phyloP scores from a whole-genome alignment of 2,113 vertebrate species.

The Ibidorhyncha struthersii region DNA sequence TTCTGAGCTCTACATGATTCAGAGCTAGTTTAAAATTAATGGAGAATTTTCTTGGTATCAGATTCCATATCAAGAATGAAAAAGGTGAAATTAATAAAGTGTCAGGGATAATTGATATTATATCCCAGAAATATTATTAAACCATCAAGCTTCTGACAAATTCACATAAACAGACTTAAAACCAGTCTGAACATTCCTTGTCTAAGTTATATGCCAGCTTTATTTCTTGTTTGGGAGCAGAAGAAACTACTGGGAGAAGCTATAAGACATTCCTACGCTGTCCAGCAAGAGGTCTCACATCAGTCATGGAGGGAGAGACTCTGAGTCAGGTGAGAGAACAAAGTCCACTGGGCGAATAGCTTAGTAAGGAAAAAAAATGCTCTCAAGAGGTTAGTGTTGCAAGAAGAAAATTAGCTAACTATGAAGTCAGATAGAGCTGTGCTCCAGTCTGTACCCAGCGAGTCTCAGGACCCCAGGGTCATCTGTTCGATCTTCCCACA shows the following conservation, averaged over 20 bases:
- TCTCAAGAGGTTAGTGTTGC: not conserved
- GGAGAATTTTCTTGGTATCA: not conserved
- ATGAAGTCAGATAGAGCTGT: not conserved
- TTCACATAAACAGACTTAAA: not conserved
- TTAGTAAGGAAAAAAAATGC: not conserved
- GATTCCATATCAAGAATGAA: not conserved
- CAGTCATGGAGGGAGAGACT: not conserved
- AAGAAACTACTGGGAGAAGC: not conserved
- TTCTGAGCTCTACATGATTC: not conserved
- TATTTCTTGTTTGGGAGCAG: not conserved
- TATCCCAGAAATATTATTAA: slow-evolving; percentile 1
- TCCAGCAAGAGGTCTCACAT: not conserved
- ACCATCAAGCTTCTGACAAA: not conserved
- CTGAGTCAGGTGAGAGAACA: not conserved
- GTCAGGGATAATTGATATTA: not conserved
- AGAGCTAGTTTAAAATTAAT: slow-evolving; percentile 5
- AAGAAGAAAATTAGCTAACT: not conserved
- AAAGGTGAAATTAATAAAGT: slow-evolving; percentile 10
- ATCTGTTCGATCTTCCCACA: not conserved
- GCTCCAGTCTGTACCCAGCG: not conserved
- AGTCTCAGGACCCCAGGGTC: not conserved
- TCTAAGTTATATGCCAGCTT: not conserved
- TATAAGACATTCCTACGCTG: not conserved
- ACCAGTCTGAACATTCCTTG: not conserved
- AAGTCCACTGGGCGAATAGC: not conserved